These are phyloP conservation scores for Aphaenogaster floridana DNA, from an alignment of 1,140 invertebrate species.

Conservation along the genomic window DNA sequence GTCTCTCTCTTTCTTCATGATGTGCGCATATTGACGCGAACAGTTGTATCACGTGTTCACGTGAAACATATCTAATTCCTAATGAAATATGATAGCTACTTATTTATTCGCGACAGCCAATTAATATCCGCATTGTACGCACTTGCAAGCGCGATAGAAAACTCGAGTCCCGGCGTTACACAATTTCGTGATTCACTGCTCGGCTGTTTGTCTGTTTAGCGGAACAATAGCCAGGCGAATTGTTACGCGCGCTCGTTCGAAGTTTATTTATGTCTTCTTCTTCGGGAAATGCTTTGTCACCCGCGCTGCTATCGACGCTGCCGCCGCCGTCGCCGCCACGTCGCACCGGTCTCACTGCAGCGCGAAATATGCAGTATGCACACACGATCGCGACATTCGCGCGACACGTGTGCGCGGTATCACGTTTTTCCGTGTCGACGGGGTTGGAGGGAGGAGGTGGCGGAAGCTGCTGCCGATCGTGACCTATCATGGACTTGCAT, in stretches of 20 bases:
- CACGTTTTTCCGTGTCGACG: not conserved
- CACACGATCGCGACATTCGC: constrained; percentile 18
- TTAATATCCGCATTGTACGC: constrained; percentile 16
- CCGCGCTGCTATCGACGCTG: not conserved
- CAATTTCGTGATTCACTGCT: constrained; percentile 38
- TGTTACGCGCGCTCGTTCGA: constrained; percentile 24
- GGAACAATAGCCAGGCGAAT: constrained; percentile 41
- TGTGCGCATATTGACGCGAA: not conserved
- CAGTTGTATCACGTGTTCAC: not conserved
- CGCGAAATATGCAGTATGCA: not conserved
- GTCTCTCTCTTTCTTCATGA: not conserved
- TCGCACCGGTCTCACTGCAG: constrained; percentile 6
- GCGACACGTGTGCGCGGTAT: not conserved
- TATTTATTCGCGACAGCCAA: constrained; percentile 6
- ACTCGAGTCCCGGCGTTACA: constrained; percentile 27
- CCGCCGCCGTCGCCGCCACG: not conserved
- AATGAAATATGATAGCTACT: not conserved
- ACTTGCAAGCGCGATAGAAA: not conserved
- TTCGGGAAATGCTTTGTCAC: constrained; percentile 38
- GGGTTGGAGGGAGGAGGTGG: not conserved
- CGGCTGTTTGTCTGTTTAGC: constrained; percentile 36
- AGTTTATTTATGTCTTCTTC: constrained; percentile 57
- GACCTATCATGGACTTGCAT: constrained; percentile 11
- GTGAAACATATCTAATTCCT: not conserved
- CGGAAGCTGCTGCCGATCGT: not conserved